Base-by-base conservation (phyloP, 2,888 invertebrate species). In the Suillia variegata region DNA sequence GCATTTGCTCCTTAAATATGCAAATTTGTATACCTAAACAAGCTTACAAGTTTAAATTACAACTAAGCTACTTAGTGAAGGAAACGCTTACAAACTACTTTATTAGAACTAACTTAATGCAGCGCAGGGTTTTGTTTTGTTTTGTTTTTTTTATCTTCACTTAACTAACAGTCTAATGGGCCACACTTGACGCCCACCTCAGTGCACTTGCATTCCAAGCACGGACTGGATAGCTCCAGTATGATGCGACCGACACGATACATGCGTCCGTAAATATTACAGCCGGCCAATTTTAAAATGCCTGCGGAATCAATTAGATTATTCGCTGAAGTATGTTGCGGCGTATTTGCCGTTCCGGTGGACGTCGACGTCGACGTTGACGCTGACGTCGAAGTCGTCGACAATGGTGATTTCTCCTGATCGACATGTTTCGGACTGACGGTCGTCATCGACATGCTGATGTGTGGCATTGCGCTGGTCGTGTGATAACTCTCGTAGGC, bases 221-320 rank as follows among this genome's bases (percentile, higher is more conserved):
- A 94, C 13, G 90, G 87, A 59, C 88, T 88, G 5, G 93, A 93
- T 62, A 94, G 83, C 83, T 94, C 93, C 1, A 89, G 86, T 69
- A 94, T 93, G 67, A 92, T 89, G 71, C 89, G 85, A 2, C 92
- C 93, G 10, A 94, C 91, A 21, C 90, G 85, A 80, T 94, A 94
- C 91, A 94, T 94, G 65, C 90, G 85, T 5, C 94, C 94, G 74
- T 94, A 94, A 70, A 94, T 94, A 81, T 94, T 94, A 77, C 94
- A 94, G 1, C 94, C 94, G 12, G 92, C 92, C 63, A 94, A 79
- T 80, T 93, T 93, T 48, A 92, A 81, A 54, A 89, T 80, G 33
- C 89, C 88, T 13, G 85, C 80, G 49, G 78, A 73, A 67, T 76
- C 75, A 61, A 74, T 75, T 64, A 78, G 65, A 62, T 67, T 74